Base-by-base conservation (phyloP, 2,888 invertebrate genomes). In the Monopis laevigella region DNA sequence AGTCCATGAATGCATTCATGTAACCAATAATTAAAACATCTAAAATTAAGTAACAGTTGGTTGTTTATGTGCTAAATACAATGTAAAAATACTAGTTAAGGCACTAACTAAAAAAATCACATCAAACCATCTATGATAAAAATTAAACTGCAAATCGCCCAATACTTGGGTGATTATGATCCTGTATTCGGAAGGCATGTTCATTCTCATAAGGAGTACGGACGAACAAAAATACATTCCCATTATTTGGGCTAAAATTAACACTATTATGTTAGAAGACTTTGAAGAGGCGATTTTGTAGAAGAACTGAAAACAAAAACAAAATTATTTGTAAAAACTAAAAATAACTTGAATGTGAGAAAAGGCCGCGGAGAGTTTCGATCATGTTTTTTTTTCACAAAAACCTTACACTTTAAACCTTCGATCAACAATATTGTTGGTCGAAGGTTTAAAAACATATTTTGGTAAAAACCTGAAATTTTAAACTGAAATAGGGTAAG, bases 171-270 rank as follows among this genome's bases (percentile, higher is more conserved):
- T 85, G 42, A 86, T 85, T 39, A 99, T 99, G 35, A 89, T 89
- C 26, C 98, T 85, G 69, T 99, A 99, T 65, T 99, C 96, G 0
- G 92, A 87, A 0, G 99, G 99, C 96, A 99, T 97, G 65, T 99
- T 99, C 99, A 99, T 99, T 19, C 99, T 82, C 89, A 99, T 96
- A 28, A 99, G 75, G 0, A 99, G 84, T 0, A 99, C 98, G 0
- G 96, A 97, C 0, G 98, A 98, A 41, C 98, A 95, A 75, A 99
- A 99, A 65, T 99, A 99, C 98, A 99, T 99, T 27, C 98, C 98
- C 99, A 99, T 99, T 54, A 99, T 93, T 81, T 99, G 98, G 1
- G 98, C 99, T 30, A 99, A 81, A 48, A 96, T 89, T 39, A 99
- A 72, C 2, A 99, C 98, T 51, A 99, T 98, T 42, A 99, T 91